Percentiles rank a stretch among this genome's conserved stretches.
Evolutionary conservation across 1,140 invertebrate genomes (phyloP).

Genomic region (Drosophila arawakana): DNA sequence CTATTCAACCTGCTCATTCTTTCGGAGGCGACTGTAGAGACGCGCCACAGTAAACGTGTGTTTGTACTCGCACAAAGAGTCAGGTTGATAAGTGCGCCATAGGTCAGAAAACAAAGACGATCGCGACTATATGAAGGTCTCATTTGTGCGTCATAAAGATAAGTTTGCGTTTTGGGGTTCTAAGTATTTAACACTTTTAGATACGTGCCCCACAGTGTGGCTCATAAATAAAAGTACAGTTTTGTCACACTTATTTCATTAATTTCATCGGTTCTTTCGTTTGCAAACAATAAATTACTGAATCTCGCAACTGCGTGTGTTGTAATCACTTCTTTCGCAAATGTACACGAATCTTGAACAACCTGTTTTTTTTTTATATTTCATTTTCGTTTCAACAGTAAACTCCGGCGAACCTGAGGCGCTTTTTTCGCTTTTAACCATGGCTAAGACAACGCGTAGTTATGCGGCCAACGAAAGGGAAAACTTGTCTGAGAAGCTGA

Average conservation of each 20-base stretch:
- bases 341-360: conserved; percentile 21
- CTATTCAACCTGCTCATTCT: background rate
- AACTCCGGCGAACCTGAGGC: background rate
- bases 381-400: background rate
- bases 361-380: conserved; percentile 20
- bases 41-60: background rate
- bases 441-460: background rate
- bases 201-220: conserved; percentile 1
- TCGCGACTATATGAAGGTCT: conserved; percentile 25
- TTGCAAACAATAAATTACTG: background rate
- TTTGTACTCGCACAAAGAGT: conserved; percentile 4
- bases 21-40: background rate
- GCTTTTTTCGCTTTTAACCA: background rate
- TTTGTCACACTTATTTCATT: background rate
- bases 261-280: background rate
- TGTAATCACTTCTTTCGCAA: conserved; percentile 29
- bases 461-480: conserved; percentile 23
- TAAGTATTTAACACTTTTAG: background rate
- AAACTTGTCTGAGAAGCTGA: conserved; percentile 16
- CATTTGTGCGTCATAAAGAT: conserved; percentile 37
- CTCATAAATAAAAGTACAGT: conserved; percentile 2
- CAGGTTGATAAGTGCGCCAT: conserved; percentile 36
- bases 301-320: conserved; percentile 3
- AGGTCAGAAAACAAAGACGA: conserved; percentile 52
- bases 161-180: conserved; percentile 15